Evolutionary conservation across 2,113 vertebrate genomes (phyloP).

Genomic region (Butorides virescens): DNA sequence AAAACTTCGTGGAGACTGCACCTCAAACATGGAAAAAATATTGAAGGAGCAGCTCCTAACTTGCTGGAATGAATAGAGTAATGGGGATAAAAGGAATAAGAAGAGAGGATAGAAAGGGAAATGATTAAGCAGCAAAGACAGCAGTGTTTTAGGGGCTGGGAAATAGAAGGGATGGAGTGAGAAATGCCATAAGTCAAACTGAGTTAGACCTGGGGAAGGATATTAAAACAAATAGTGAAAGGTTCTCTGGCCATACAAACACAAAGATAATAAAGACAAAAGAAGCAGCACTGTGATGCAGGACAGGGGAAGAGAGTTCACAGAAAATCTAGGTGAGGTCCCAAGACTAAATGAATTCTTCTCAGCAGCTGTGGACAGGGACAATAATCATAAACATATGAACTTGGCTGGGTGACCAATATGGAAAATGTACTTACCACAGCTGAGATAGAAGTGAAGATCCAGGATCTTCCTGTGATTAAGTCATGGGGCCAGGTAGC

Average conservation of each 20-base stretch:
- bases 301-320: not conserved
- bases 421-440: not conserved
- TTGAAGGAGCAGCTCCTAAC: not conserved
- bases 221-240: conserved; percentile 43
- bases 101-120: not conserved
- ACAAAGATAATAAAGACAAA: conserved; percentile 42
- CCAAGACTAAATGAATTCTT: not conserved
- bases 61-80: not conserved
- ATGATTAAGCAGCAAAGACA: not conserved
- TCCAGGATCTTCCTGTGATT: not conserved
- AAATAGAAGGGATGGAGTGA: not conserved
- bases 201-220: not conserved
- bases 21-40: not conserved
- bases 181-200: conserved; percentile 21
- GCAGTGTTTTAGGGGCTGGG: not conserved
- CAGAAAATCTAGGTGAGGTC: not conserved
- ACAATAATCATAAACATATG: not conserved
- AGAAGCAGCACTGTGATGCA: not conserved
- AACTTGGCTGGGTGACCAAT: not conserved
- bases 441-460: not conserved
- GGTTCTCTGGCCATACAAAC: conserved; percentile 17
- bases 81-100: not conserved
- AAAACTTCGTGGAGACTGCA: not conserved
- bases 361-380: not conserved
- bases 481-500: not conserved